Conservation (phyloP, 2,888 invertebrate genomes). For the Bombylius major region DNA sequence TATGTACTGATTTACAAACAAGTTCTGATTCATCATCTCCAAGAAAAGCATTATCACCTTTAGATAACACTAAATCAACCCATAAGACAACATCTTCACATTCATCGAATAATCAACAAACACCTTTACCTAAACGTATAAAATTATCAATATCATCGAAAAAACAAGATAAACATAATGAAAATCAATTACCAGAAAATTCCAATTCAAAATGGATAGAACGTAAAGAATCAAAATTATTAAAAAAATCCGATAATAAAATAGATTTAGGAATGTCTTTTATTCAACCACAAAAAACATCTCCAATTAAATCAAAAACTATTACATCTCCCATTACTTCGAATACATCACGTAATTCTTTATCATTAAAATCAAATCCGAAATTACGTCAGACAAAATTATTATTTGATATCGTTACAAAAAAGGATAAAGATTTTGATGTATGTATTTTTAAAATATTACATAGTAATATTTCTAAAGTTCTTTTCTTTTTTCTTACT, state of each 20-base stretch:
- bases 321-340: slow-evolving; percentile 9
- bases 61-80: neutral
- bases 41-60: neutral
- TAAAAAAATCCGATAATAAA: neutral
- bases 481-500: neutral
- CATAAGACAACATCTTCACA: neutral
- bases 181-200: neutral
- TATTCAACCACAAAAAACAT: neutral
- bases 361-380: neutral
- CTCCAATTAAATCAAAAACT: neutral
- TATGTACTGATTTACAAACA: neutral
- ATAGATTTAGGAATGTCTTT: neutral
- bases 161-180: neutral
- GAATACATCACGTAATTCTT: neutral
- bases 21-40: neutral
- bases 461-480: neutral
- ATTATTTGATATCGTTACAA: neutral
- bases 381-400: slow-evolving; percentile 3
- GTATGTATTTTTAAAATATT: neutral
- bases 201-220: neutral
- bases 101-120: neutral
- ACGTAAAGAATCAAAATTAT: neutral
- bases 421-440: neutral
- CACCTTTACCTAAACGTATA: slow-evolving; percentile 1
- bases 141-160: neutral